Conservation (phyloP, 2,113 vertebrate species). For the Okapia johnstoni region DNA sequence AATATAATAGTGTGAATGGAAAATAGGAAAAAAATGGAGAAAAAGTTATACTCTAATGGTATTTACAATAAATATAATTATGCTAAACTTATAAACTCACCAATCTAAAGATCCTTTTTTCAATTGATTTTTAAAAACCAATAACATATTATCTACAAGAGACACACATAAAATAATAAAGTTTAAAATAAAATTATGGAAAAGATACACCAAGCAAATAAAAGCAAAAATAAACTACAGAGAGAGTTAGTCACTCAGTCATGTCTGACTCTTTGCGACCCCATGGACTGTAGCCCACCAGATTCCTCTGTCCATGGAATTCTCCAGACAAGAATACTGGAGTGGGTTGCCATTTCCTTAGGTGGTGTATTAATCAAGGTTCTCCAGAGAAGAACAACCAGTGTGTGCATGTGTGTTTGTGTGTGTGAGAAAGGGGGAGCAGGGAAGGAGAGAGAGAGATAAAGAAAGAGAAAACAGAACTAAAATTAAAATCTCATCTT, state of each 20-base stretch:
- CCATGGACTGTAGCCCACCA: neutral
- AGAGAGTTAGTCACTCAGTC: neutral
- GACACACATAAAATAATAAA: neutral
- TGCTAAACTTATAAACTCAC: neutral
- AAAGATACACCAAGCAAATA: neutral
- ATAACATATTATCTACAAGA: neutral
- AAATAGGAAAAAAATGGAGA: neutral
- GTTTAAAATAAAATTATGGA: neutral
- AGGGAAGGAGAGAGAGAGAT: neutral
- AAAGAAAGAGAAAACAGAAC: neutral
- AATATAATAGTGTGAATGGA: neutral
- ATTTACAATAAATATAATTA: neutral
- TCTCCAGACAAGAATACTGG: neutral
- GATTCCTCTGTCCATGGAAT: neutral
- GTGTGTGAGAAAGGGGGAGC: neutral
- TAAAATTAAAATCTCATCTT: neutral
- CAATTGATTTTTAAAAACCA: neutral
- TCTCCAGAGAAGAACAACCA: neutral
- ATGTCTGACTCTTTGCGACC: neutral
- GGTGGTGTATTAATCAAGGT: neutral
- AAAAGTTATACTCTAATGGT: neutral
- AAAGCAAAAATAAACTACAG: neutral
- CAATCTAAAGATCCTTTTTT: neutral
- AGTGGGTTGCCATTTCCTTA: neutral
- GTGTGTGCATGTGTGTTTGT: neutral